A percentile compares a stretch with the other conserved stretches of the same genome.
These are phyloP conservation scores for Chelon labrosus DNA, from an alignment of 2,797 vertebrate genomes.

Conservation along the genomic window DNA sequence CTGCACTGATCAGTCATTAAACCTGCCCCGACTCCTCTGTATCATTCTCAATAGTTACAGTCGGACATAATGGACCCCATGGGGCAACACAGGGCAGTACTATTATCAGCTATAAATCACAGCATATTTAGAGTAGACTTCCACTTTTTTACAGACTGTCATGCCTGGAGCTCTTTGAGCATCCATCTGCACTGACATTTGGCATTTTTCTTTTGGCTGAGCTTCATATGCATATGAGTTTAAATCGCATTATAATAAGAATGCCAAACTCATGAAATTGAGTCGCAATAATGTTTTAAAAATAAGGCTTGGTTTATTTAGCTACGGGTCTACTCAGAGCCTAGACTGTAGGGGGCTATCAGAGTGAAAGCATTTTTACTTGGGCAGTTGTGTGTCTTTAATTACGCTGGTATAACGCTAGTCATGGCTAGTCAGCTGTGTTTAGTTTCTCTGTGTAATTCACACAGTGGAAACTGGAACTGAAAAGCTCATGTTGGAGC, in stretches of 20 bases:
- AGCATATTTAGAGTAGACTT: constrained; percentile 36
- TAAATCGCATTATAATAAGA: not conserved
- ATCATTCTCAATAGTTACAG: constrained; percentile 44
- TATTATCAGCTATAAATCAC: constrained; percentile 56
- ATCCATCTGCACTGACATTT: constrained; percentile 53
- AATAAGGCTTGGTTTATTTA: too few species aligned
- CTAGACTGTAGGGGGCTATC: too few species aligned
- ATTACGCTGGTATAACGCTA: too few species aligned
- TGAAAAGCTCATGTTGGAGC: too few species aligned
- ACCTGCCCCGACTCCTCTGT: constrained; percentile 27
- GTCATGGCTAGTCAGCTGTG: too few species aligned
- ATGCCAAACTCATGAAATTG: not conserved
- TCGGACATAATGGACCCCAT: constrained; percentile 36
- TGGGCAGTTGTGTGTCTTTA: too few species aligned
- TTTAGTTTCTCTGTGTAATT: too few species aligned
- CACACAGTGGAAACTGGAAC: too few species aligned
- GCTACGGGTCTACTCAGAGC: too few species aligned
- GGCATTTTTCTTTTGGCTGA: constrained; percentile 38
- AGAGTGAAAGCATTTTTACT: too few species aligned
- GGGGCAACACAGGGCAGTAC: constrained; percentile 39
- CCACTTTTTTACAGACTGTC: constrained; percentile 31
- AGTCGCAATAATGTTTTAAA: not conserved
- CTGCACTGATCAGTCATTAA: constrained; percentile 53
- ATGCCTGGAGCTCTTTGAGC: constrained; percentile 46
- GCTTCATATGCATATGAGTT: not conserved